phyloP scores from a whole-genome alignment of 2,888 invertebrate genomes.

The Orgyia antiqua region DNA sequence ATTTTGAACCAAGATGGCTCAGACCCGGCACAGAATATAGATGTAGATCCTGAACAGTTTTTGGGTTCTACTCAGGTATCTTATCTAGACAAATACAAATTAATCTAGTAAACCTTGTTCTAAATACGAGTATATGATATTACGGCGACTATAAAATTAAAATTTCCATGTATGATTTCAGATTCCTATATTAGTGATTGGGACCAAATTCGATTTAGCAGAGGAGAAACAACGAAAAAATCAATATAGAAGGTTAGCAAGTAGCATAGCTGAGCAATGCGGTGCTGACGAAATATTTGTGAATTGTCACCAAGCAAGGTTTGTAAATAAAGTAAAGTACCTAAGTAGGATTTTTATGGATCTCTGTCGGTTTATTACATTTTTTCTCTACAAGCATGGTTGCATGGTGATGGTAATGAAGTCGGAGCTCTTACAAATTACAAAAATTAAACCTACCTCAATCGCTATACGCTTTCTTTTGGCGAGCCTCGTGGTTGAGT shows the following conservation, averaged over 20 bases:
- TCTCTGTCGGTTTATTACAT: neutral
- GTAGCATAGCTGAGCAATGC: constrained; percentile 91
- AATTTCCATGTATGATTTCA: constrained; percentile 56
- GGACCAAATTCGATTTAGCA: constrained; percentile 93
- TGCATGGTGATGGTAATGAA: too few species aligned
- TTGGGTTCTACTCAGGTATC: constrained; percentile 85
- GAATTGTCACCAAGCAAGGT: constrained; percentile 81
- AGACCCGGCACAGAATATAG: constrained; percentile 73
- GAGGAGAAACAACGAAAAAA: constrained; percentile 84
- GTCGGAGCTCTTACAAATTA: too few species aligned
- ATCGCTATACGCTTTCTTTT: too few species aligned
- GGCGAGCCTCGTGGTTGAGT: too few species aligned
- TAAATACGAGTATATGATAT: too few species aligned
- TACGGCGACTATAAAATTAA: too few species aligned
- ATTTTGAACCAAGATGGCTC: constrained; percentile 86
- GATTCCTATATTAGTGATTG: constrained; percentile 96
- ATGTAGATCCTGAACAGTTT: constrained; percentile 91
- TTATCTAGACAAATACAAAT: too few species aligned
- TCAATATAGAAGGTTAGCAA: constrained; percentile 73
- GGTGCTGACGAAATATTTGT: constrained; percentile 96
- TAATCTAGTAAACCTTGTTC: too few species aligned
- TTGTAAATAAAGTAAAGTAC: too few species aligned
- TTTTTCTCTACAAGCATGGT: neutral
- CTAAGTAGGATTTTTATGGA: neutral
- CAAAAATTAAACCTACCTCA: too few species aligned